Base-by-base conservation (phyloP, 92 coral and sea anemone species). In the Palythoa grandis region DNA sequence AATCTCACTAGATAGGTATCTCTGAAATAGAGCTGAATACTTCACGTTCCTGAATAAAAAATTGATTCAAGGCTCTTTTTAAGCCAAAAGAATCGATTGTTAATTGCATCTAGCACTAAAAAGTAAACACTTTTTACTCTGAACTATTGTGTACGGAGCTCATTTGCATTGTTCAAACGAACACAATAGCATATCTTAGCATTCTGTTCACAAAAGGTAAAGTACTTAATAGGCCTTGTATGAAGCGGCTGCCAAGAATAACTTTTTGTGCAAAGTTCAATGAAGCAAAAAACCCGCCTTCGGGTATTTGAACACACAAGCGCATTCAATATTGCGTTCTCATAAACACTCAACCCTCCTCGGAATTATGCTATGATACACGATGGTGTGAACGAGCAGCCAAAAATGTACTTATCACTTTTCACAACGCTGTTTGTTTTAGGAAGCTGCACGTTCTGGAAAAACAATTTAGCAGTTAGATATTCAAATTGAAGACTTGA, bases 191-290 rank as follows among this genome's bases (percentile, higher is more conserved):
- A 67, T 40, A 43, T 65, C 14, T 79, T 39, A 63, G 22, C 72
- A 65, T 39, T 4, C 22, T 79, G 58, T 5, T 23, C 73, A 80
- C 85, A 80, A 80, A 80, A 80, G 85, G 85, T 65, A 80, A 80
- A 66, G 74, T 66, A 66, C 85, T 80, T 80, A 63, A 63, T 63
- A 65, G 74, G 11, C 20, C 11, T 14, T 67, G 72, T 65, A 25
- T 69, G 38, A 50, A 67, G 85, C 54, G 48, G 74, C 56, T 69
- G 85, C 85, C 73, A 80, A 80, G 74, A 80, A 80, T 80, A 80
- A 52, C 74, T 24, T 66, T 78, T 67, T 69, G 50, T 80, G 74
- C 74, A 66, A 12, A 80, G 85, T 23, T 29, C 85, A 80, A 13
- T 70, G 47, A 66, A 80, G 74, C 85, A 66, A 67, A 67, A 78